A percentile compares a stretch with the other conserved stretches of the same genome.
Conservation (phyloP, 2,888 invertebrate species). For the Nephrotoma flavescens region DNA sequence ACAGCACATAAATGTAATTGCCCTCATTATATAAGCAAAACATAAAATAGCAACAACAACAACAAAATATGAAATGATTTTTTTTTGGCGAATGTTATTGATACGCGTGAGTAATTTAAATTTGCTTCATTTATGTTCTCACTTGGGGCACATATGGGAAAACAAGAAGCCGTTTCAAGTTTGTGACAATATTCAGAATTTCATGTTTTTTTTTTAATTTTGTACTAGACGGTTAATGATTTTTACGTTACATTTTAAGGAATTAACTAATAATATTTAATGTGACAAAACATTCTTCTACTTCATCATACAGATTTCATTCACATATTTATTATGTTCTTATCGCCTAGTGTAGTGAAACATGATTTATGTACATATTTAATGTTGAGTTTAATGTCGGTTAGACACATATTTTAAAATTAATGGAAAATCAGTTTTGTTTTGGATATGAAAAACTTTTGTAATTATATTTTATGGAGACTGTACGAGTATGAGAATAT, state of each 20-base stretch:
- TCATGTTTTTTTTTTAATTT: background rate
- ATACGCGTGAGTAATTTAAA: background rate
- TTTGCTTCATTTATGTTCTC: background rate
- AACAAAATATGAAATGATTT: background rate
- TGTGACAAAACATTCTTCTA: too few relatives aligned
- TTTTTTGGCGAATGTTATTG: background rate
- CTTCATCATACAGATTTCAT: background rate
- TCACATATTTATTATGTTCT: background rate
- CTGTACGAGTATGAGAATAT: too few relatives aligned
- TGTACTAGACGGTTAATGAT: background rate
- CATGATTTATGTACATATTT: background rate
- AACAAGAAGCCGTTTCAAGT: background rate
- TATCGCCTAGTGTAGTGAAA: background rate
- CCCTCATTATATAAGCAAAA: background rate
- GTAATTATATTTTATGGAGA: background rate
- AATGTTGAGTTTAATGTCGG: background rate
- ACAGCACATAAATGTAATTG: background rate
- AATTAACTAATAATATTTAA: background rate
- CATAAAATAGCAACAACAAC: background rate
- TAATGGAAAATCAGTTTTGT: background rate
- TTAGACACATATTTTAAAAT: background rate
- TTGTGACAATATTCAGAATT: background rate
- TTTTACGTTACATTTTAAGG: background rate
- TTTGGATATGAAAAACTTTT: background rate
- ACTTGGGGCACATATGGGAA: background rate